phyloP scores from a whole-genome alignment of 2,797 vertebrate genomes.

The Nannoperca obscura region DNA sequence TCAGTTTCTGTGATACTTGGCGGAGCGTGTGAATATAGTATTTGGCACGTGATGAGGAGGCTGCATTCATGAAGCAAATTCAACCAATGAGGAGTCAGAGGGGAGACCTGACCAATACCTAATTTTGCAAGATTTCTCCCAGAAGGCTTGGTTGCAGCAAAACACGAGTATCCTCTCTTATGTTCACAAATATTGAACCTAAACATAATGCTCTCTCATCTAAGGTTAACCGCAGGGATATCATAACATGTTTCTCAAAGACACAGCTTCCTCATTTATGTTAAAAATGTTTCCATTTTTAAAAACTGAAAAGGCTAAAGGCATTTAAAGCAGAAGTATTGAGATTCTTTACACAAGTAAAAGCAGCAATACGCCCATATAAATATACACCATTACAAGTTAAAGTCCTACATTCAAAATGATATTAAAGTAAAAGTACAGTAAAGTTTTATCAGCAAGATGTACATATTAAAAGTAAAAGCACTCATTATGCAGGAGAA shows the following conservation, averaged over 20 bases:
- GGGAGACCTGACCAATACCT: slow-evolving; percentile 55
- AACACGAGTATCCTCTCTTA: slow-evolving; percentile 38
- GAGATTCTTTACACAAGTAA: not conserved
- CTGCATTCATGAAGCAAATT: slow-evolving; percentile 69
- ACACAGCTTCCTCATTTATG: slow-evolving; percentile 6
- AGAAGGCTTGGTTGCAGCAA: slow-evolving; percentile 37
- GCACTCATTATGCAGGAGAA: not conserved
- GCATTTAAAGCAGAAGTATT: slow-evolving; percentile 13
- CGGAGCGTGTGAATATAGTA: slow-evolving; percentile 58
- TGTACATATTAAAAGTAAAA: not conserved
- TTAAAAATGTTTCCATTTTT: slow-evolving; percentile 7
- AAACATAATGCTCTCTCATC: slow-evolving; percentile 41
- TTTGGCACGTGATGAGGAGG: slow-evolving; percentile 73
- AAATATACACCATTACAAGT: not conserved
- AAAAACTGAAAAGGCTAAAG: not conserved
- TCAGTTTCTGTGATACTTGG: slow-evolving; percentile 73
- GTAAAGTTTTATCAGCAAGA: not conserved
- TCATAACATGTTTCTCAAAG: slow-evolving; percentile 27
- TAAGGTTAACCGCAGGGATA: slow-evolving; percentile 22
- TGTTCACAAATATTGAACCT: slow-evolving; percentile 61
- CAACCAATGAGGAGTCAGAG: slow-evolving; percentile 41
- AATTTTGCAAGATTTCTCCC: slow-evolving; percentile 43
- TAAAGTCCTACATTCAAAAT: not conserved
- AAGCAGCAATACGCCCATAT: not conserved
- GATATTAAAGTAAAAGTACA: too few species aligned